phyloP scores from a whole-genome alignment of 2,797 vertebrate genomes.

The Hydrophis major region DNA sequence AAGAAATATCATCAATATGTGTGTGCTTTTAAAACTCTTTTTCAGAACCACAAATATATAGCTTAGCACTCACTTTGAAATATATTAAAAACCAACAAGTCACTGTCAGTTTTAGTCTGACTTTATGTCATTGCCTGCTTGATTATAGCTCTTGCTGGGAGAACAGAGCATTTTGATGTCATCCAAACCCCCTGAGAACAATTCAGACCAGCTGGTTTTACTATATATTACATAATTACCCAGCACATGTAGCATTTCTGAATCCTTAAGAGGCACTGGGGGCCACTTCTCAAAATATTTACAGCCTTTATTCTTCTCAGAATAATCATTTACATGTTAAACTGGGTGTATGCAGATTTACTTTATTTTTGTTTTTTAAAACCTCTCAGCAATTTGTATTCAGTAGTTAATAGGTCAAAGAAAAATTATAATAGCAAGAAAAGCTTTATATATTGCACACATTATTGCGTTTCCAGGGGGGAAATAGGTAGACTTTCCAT shows the following conservation, averaged over 20 bases:
- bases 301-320: slow-evolving; percentile 76
- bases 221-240: slow-evolving; percentile 75
- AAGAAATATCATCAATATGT: not conserved
- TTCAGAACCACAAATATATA: slow-evolving; percentile 39
- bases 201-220: slow-evolving; percentile 76
- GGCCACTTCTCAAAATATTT: slow-evolving; percentile 81
- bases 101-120: slow-evolving; percentile 71
- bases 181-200: slow-evolving; percentile 69
- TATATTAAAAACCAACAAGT: slow-evolving; percentile 67
- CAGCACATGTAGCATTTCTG: slow-evolving; percentile 63
- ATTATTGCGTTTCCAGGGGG: not conserved
- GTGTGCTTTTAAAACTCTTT: slow-evolving; percentile 18
- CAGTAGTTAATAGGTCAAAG: slow-evolving; percentile 47
- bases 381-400: slow-evolving; percentile 46
- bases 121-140: slow-evolving; percentile 64
- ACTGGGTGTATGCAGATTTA: slow-evolving; percentile 66
- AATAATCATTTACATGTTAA: slow-evolving; percentile 78
- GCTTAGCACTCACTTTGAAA: slow-evolving; percentile 71
- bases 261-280: slow-evolving; percentile 75
- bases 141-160: slow-evolving; percentile 68
- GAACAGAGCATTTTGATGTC: slow-evolving; percentile 63
- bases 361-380: slow-evolving; percentile 46
- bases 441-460: slow-evolving; percentile 1
- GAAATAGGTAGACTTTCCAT: slow-evolving; percentile 11
- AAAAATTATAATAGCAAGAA: slow-evolving; percentile 16